Evolutionary conservation across 2,888 invertebrate genomes (phyloP), one percentile per base, ranked within the genome.

Genomic region (Pecten maximus): DNA sequence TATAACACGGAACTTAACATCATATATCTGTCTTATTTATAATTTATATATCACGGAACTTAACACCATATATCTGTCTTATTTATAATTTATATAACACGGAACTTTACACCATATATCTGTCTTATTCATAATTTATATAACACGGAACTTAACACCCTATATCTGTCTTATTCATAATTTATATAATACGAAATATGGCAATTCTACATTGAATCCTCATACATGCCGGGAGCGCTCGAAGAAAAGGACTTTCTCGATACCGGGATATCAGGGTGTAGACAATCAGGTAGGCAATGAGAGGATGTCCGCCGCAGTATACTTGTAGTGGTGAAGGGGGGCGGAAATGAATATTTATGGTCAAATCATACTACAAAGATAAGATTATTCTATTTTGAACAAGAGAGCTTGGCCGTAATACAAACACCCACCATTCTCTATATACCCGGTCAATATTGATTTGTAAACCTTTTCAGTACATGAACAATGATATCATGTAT

Each of bases 401-500:
- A 23, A n/a, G 60, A 60, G 60, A 4, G 3, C 23, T 0, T 60
- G 23, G 60, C 16, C 60, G 23, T 23, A 16, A 60, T 60, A n/a
- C 60, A 60, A 23, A 60, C 60, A 60, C 60, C n/a, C n/a, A n/a
- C 23, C 23, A 60, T n/a, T 2, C 23, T 60, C 1, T 16, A 60
- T 60, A 23, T 60, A 60, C 23, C 48, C 23, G 23, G 60, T n/a
- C 19, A 60, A 60, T 60, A 60, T 60, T 60, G 60, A n/a, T 60
- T n/a, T 23, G 60, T 23, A 23, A n/a, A 23, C 60, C n/a, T 60
- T 4, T 60, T 60, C 60, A 23, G 60, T 23, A 60, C n/a, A 6
- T 60, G 23, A 60, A 60, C 60, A 60, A 60, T 60, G 60, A 60
- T 60, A 60, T 60, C 60, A n/a, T n/a, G 23, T 60, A 60, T 60